phyloP scores from a whole-genome alignment of 2,797 vertebrate species.

The Typhlichthys eigenmanni region DNA sequence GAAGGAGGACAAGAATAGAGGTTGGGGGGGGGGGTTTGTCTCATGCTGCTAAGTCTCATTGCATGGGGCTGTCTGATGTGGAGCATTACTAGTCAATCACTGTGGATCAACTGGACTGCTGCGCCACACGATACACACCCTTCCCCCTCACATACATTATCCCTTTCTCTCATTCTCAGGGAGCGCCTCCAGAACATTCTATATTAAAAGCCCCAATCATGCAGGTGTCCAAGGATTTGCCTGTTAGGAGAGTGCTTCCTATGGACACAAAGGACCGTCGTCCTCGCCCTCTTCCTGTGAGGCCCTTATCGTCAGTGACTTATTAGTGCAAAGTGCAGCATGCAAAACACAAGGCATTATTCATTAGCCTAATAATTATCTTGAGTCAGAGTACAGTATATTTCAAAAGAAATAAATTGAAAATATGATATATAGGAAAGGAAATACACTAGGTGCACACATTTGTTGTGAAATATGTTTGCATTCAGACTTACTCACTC shows the following conservation, averaged over 20 bases:
- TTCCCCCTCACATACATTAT: conserved; percentile 55
- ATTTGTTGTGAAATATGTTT: too few species aligned
- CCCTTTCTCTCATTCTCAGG: conserved; percentile 55
- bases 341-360: too few species aligned
- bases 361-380: too few species aligned
- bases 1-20: conserved; percentile 8
- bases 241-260: conserved; percentile 39
- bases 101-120: conserved; percentile 63
- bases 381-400: too few species aligned
- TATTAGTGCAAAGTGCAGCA: not conserved
- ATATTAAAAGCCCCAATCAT: conserved; percentile 32
- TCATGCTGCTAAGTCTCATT: conserved; percentile 70
- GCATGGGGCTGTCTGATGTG: conserved; percentile 68
- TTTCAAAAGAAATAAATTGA: too few species aligned
- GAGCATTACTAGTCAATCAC: conserved; percentile 79
- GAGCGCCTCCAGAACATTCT: conserved; percentile 47
- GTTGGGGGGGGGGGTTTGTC: conserved; percentile 69
- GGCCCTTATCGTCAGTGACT: conserved; percentile 32
- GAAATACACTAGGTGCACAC: too few species aligned
- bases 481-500: conserved; percentile 24
- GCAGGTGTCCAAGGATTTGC: conserved; percentile 53
- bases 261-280: conserved; percentile 34
- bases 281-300: conserved; percentile 38
- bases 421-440: too few species aligned
- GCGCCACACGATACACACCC: conserved; percentile 39